Evolutionary conservation across 2,113 vertebrate genomes (phyloP).

Genomic region (Kryptolebias marmoratus): DNA sequence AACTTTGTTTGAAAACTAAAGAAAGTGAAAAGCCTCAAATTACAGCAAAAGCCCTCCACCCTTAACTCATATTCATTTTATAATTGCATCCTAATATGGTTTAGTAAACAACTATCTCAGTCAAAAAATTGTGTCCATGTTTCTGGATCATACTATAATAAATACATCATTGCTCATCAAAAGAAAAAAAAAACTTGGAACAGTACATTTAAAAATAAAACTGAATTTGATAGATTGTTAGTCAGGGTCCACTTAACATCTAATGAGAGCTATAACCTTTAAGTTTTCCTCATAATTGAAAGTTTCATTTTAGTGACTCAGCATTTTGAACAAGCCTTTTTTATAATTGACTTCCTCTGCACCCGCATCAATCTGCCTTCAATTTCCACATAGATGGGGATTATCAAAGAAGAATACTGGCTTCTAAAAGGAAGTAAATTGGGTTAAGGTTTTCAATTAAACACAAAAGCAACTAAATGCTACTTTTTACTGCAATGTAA

Average conservation of each 20-base stretch:
- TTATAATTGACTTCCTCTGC: slow-evolving; percentile 33
- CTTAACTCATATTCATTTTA: too few relatives aligned
- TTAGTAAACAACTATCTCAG: background rate
- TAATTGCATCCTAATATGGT: background rate
- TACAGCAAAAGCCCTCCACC: too few relatives aligned
- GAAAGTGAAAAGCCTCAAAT: too few relatives aligned
- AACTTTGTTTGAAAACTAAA: too few relatives aligned
- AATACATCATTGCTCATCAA: background rate
- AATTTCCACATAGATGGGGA: slow-evolving; percentile 50
- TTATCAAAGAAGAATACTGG: slow-evolving; percentile 30
- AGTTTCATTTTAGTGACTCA: slow-evolving; percentile 9
- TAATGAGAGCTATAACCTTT: slow-evolving; percentile 48
- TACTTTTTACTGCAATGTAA: slow-evolving; percentile 43
- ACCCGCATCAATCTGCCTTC: slow-evolving; percentile 63
- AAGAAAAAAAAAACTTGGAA: background rate
- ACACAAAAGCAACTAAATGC: slow-evolving; percentile 40
- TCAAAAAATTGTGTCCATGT: background rate
- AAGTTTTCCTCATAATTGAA: slow-evolving; percentile 36
- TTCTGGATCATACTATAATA: background rate
- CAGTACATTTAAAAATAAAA: background rate
- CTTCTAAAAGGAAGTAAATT: slow-evolving; percentile 51
- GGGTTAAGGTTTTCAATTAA: slow-evolving; percentile 64
- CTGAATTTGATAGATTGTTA: background rate
- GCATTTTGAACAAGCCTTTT: slow-evolving; percentile 36
- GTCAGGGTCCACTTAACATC: slow-evolving; percentile 18